Conservation (phyloP, 2,797 vertebrate genomes). For the Myiotriccus ornatus region DNA sequence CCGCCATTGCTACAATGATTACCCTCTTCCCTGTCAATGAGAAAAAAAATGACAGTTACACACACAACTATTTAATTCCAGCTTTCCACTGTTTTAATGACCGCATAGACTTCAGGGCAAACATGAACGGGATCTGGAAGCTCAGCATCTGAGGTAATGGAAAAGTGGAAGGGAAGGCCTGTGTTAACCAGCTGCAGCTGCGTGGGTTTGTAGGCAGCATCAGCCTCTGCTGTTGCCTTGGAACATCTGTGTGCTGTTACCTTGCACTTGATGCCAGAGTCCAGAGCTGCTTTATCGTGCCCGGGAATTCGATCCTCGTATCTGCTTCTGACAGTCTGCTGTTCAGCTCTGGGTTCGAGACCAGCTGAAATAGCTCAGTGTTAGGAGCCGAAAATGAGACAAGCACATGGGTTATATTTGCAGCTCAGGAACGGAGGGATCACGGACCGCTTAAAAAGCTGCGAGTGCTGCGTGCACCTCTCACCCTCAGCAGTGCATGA, state of each 20-base stretch:
- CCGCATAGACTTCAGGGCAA: not conserved
- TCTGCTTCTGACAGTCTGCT: not conserved
- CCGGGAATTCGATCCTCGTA: not conserved
- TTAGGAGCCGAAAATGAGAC: not conserved
- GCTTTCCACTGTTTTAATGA: not conserved
- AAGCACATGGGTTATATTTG: not conserved
- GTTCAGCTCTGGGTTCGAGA: not conserved
- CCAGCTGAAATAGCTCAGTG: not conserved
- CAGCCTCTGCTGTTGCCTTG: not conserved
- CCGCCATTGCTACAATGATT: not conserved
- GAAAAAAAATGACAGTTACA: not conserved
- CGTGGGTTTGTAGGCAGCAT: not conserved
- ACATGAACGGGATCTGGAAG: not conserved
- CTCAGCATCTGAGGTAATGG: not conserved
- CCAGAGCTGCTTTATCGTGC: not conserved
- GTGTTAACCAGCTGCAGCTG: not conserved
- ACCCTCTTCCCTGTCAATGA: not conserved
- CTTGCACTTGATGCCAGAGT: not conserved
- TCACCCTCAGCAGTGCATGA: not conserved
- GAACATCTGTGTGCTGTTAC: not conserved
- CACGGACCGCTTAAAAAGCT: not conserved
- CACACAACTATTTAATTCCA: not conserved
- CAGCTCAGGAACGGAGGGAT: not conserved
- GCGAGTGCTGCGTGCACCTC: not conserved
- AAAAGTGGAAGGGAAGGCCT: not conserved